Base-by-base conservation (phyloP, 2,797 vertebrate genomes). In the Nothura maculosa region DNA sequence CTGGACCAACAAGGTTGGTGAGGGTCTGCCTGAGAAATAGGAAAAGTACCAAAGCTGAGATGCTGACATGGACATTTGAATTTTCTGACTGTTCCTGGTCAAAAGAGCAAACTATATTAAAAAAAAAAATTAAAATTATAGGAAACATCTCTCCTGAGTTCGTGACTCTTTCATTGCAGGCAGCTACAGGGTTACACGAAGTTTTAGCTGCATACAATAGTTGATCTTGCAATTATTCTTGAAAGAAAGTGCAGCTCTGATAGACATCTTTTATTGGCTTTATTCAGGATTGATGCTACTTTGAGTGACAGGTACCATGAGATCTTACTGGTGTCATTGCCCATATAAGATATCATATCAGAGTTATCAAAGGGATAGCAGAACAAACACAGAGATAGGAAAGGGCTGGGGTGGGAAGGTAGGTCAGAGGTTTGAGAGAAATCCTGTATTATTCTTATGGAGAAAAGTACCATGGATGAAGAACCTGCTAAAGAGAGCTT, bases 321-420 rank as follows among this genome's bases (percentile, higher is more conserved):
- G 47, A 80, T 43, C 19, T 30, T 32, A 19, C 4, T 0, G 1
- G 22, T 47, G 47, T 61, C 14, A 32, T 6, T 63, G 54, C 34
- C 24, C 34, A 61, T 34, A 25, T 22, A 38, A n/a, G 52, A 55
- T n/a, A 28, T 3, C 8, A 24, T 34, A 32, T 9, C 32, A 77
- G 63, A 57, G 25, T 16, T 40, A 34, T 36, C 34, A 57, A 14
- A 32, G 32, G 27, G 22, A 66, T 66, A 40, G 40, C 30, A 63
- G 47, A 85, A 14, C 12, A 3, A 11, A 45, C 9, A 14, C 38
- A 62, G 25, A 36, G 28, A 55, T 55, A 55, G 32, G 21, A 45
- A n/a, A 20, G 12, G n/a, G 30, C 0, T 1, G 43, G 62, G 19
- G 5, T 7, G 10, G 20, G 6, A 57, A 61, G 3, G 7, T 55